phyloP scores from a whole-genome alignment of 92 coral and sea anemone species.

The Parazoanthus darwini region DNA sequence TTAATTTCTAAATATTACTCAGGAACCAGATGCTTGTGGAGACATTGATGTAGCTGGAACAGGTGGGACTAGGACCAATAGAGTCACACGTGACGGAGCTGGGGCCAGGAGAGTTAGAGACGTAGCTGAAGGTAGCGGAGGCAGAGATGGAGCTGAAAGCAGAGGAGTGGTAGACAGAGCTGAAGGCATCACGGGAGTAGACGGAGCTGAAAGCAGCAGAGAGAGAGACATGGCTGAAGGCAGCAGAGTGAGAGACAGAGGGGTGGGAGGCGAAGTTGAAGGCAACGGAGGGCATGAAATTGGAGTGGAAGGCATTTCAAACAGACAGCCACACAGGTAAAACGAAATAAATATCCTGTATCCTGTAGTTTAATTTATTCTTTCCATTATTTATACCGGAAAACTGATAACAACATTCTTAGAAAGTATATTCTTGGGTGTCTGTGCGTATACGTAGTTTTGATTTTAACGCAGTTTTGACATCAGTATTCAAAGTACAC shows the following conservation, averaged over 20 bases:
- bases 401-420: neutral
- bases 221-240: neutral
- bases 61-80: too few species aligned
- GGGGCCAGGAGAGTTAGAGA: neutral
- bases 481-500: too few species aligned
- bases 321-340: constrained; percentile 10
- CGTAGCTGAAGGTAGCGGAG: neutral
- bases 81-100: too few species aligned
- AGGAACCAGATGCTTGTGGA: neutral
- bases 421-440: too few species aligned
- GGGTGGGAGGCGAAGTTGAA: too few species aligned
- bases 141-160: neutral
- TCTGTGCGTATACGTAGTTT: too few species aligned
- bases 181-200: neutral
- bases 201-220: neutral
- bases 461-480: too few species aligned
- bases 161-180: neutral
- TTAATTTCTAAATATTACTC: neutral
- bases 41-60: neutral
- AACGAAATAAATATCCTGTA: constrained; percentile 3
- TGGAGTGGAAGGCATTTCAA: neutral
- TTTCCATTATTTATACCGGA: neutral
- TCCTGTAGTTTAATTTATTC: neutral
- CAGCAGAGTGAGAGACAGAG: neutral
- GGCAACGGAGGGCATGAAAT: too few species aligned